Base-by-base conservation (phyloP, 1,140 invertebrate genomes). In the Physella acuta region DNA sequence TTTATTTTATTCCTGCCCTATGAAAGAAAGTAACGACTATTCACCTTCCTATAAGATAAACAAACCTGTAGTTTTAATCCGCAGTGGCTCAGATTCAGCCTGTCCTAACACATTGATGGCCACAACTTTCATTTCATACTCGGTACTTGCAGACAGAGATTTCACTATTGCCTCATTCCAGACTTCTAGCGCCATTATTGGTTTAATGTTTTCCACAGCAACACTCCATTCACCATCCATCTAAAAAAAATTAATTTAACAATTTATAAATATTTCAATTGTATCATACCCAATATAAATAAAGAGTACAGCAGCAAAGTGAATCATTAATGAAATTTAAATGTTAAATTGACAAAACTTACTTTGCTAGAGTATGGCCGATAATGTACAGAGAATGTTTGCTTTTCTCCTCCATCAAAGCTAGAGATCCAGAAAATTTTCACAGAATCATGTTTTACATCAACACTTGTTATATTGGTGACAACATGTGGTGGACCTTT, bases 351-450 rank as follows among this genome's bases (percentile, higher is more conserved):
- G n/a, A n/a, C n/a, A n/a, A n/a, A n/a, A n/a, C n/a, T n/a, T n/a
- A n/a, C n/a, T n/a, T n/a, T n/a, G n/a, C n/a, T n/a, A n/a, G n/a
- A n/a, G n/a, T n/a, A n/a, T n/a, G n/a, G n/a, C n/a, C 49, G 26
- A 11, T 64, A 31, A 34, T 64, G 24, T 14, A 64, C 51, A n/a
- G 39, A 31, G 28, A 64, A 64, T 24, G 30, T n/a, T 34, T 64
- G 62, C 2, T 8, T 1, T 30, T 52, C 44, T 30, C 62, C 62
- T 44, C 62, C 62, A 53, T 64, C n/a, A n/a, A 64, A 64, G 17
- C 39, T 49, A 31, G 62, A 28, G 3, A 64, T 34, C 62, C 62
- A 64, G 49, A 64, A 64, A 0, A 64, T 28, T n/a, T 4, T 36
- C 44, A 64, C 2, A 5, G 62, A 64, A 49, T 64, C 49, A 20